A percentile compares a stretch with the other conserved stretches of the same genome.
phyloP scores from a whole-genome alignment of 30 jellyfish, hydroid and myxozoan species.

The Nemopilema nomurai region DNA sequence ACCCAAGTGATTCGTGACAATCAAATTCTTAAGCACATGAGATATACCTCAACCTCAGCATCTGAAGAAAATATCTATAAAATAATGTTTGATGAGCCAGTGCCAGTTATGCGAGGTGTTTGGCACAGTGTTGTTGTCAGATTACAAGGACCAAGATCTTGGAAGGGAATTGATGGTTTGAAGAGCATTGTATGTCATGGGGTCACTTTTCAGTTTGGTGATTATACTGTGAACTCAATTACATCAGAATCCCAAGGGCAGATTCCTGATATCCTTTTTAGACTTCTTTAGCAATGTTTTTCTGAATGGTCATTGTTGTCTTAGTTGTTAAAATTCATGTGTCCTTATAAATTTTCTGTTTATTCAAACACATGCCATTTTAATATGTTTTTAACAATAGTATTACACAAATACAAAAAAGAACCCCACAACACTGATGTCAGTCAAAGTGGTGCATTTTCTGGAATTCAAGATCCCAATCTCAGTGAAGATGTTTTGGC shows the following conservation, averaged over 20 bases:
- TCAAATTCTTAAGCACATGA: conserved; percentile 69
- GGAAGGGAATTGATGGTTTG: conserved; percentile 76
- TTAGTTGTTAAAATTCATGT: too few relatives aligned
- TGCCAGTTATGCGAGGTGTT: conserved; percentile 71
- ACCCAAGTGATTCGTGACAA: conserved; percentile 67
- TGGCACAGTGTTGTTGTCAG: conserved; percentile 81
- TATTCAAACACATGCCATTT: too few relatives aligned
- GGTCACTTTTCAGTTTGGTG: conserved; percentile 68
- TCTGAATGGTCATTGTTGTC: too few relatives aligned
- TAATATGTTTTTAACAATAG: too few relatives aligned
- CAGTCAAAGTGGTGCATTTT: too few relatives aligned
- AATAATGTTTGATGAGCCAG: conserved; percentile 77
- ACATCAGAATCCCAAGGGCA: conserved; percentile 76
- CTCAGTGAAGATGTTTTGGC: too few relatives aligned
- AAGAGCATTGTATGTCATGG: conserved; percentile 65
- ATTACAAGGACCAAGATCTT: conserved; percentile 75
- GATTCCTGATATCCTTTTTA: conserved; percentile 59
- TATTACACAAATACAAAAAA: too few relatives aligned
- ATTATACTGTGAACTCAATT: conserved; percentile 67
- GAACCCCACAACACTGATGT: too few relatives aligned
- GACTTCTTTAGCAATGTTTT: conserved; percentile 15
- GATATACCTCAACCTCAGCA: conserved; percentile 66
- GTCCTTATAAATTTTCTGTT: too few relatives aligned
- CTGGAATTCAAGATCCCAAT: too few relatives aligned
- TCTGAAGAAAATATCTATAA: conserved; percentile 59